Evolutionary conservation across 2,113 vertebrate genomes (phyloP).

Genomic region (Dasypus novemcinctus): DNA sequence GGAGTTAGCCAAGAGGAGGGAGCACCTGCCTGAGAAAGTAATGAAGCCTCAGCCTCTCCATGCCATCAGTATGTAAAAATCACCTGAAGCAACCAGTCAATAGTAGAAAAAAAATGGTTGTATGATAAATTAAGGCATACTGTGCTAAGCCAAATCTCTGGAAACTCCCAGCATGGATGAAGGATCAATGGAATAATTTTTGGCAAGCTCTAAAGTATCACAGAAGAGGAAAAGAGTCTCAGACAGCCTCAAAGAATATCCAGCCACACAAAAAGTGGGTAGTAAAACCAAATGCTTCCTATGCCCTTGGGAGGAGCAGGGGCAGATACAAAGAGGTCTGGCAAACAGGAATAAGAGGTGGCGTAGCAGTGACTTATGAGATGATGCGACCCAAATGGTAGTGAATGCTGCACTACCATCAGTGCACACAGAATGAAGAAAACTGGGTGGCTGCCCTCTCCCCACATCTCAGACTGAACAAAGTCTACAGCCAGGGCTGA

Average conservation of each 20-base stretch:
- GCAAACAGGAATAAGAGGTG: not conserved
- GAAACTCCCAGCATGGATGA: not conserved
- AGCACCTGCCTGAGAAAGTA: not conserved
- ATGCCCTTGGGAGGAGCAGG: not conserved
- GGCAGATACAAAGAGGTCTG: not conserved
- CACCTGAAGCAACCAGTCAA: not conserved
- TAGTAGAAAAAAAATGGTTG: not conserved
- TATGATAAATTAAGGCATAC: fast-evolving
- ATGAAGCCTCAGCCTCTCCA: not conserved
- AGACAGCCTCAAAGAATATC: not conserved
- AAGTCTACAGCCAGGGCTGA: not conserved
- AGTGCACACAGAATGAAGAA: not conserved
- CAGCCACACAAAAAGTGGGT: not conserved
- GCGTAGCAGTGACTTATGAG: too few relatives aligned
- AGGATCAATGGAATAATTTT: not conserved
- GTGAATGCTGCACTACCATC: fast-evolving
- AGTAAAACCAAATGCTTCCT: not conserved
- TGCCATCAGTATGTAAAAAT: fast-evolving
- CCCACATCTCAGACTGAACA: not conserved
- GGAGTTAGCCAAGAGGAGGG: not conserved
- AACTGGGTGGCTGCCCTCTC: fast-evolving
- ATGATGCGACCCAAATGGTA: not conserved
- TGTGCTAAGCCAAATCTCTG: not conserved
- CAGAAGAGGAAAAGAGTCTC: not conserved
- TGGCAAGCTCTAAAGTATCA: not conserved